These are phyloP conservation scores for Drosophila chauvacae DNA, from an alignment of 1,140 invertebrate species.

Conservation along the genomic window DNA sequence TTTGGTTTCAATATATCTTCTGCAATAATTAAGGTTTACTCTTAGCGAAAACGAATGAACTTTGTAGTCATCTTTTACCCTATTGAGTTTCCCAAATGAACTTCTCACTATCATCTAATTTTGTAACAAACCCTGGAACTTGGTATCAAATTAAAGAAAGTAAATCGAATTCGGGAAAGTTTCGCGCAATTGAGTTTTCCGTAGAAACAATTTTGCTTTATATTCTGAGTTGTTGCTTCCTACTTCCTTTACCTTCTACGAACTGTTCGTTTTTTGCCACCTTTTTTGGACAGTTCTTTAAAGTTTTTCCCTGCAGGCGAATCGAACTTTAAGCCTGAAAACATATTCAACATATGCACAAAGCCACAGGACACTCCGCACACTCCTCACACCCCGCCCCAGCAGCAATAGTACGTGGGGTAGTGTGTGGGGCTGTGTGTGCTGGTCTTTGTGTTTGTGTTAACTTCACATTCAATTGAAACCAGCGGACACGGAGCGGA, in stretches of 20 bases:
- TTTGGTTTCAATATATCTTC: background rate
- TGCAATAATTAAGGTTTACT: background rate
- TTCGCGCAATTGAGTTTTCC: background rate
- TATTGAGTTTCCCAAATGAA: background rate
- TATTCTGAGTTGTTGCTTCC: background rate
- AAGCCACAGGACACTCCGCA: slow-evolving; percentile 25
- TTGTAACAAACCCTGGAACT: background rate
- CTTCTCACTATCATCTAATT: background rate
- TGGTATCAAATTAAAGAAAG: background rate
- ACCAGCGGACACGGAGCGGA: slow-evolving; percentile 35
- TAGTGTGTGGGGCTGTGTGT: background rate
- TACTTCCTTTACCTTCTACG: background rate
- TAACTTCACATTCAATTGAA: slow-evolving; percentile 60
- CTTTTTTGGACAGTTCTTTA: slow-evolving; percentile 12
- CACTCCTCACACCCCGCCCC: slow-evolving; percentile 9
- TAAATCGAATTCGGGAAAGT: background rate
- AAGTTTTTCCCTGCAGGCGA: background rate
- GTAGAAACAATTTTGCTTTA: background rate
- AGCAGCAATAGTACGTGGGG: slow-evolving; percentile 27
- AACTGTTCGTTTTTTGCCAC: background rate
- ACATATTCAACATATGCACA: slow-evolving; percentile 57
- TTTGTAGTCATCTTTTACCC: background rate
- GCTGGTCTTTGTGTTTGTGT: slow-evolving; percentile 22
- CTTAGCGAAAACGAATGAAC: too few species aligned
- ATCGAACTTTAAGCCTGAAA: slow-evolving; percentile 31